A percentile compares a stretch with the other conserved stretches of the same genome.
Conservation (phyloP, 1,140 invertebrate genomes). For the Atta texana region DNA sequence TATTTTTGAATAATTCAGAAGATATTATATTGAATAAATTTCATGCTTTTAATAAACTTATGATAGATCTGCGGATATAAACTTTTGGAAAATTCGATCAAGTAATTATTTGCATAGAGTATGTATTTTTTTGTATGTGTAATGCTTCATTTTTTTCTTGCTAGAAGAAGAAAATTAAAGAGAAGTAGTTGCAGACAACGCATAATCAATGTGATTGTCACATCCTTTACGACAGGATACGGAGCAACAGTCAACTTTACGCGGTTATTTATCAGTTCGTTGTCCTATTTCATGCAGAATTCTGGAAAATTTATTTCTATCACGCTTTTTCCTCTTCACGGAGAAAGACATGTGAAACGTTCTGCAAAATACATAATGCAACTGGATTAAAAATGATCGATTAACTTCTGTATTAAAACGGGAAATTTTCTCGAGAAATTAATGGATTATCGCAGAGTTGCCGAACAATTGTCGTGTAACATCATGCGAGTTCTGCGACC, state of each 20-base stretch:
- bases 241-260: slow-evolving; percentile 16
- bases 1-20: too few species aligned
- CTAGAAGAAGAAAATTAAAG: background rate
- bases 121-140: too few species aligned
- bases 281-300: slow-evolving; percentile 55
- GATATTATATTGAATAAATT: too few species aligned
- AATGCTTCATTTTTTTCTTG: background rate
- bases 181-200: slow-evolving; percentile 4
- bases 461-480: background rate
- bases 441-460: background rate
- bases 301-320: slow-evolving; percentile 18
- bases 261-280: slow-evolving; percentile 63
- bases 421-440: background rate
- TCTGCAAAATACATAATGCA: background rate
- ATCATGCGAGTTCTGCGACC: background rate
- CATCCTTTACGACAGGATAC: slow-evolving; percentile 58
- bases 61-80: too few species aligned
- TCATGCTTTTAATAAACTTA: too few species aligned
- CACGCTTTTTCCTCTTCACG: background rate
- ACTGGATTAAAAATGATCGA: background rate
- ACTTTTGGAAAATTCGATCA: too few species aligned
- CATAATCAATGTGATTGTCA: slow-evolving; percentile 48
- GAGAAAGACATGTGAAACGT: background rate
- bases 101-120: too few species aligned
- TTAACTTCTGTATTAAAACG: background rate